Evolutionary conservation across 2,797 vertebrate species (phyloP).

Genomic region (Lophotriccus pileatus): DNA sequence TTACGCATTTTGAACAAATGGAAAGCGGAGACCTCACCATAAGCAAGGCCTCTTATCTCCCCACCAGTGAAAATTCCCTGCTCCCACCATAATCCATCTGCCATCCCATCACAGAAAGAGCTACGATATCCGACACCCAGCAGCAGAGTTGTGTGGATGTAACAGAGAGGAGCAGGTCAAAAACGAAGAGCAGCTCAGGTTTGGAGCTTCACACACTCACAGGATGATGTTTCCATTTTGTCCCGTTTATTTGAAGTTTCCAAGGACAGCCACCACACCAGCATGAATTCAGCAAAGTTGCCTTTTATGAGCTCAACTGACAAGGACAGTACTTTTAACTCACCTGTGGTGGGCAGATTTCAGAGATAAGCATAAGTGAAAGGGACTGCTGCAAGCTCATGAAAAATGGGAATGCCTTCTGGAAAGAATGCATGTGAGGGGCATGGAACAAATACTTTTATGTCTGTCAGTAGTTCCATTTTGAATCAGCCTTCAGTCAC

Average conservation of each 20-base stretch:
- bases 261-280: neutral
- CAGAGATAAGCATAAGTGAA: neutral
- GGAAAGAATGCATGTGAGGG: neutral
- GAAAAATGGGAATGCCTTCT: neutral
- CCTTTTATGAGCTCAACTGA: neutral
- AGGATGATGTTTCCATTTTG: neutral
- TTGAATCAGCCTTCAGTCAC: slow-evolving; percentile 5
- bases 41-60: neutral
- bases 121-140: neutral
- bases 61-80: neutral
- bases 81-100: neutral
- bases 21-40: neutral
- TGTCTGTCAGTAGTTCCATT: slow-evolving; percentile 19
- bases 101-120: neutral
- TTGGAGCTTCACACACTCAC: neutral
- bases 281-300: neutral
- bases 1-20: neutral
- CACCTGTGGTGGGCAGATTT: neutral
- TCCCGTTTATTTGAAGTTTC: neutral
- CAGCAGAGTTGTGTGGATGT: neutral
- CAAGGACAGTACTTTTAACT: neutral
- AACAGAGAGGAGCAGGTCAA: neutral
- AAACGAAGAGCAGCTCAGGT: neutral
- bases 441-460: neutral
- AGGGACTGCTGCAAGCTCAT: neutral